Conservation (phyloP, 2,113 vertebrate genomes). For the Microtus richardsoni region DNA sequence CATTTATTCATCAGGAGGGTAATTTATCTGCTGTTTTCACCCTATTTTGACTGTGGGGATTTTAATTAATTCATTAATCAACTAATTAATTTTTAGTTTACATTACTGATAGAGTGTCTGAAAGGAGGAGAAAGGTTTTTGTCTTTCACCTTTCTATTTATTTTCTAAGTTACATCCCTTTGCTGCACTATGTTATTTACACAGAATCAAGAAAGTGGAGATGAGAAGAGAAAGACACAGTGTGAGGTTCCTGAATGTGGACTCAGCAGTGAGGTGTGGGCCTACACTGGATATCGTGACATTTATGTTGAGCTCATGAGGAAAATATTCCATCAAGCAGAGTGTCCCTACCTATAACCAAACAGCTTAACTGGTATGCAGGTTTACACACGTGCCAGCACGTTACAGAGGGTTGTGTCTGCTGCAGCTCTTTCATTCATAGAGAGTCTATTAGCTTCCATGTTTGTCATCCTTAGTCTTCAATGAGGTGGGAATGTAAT, state of each 20-base stretch:
- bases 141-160: not conserved
- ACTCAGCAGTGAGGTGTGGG: not conserved
- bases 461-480: not conserved
- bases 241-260: not conserved
- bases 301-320: not conserved
- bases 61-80: not conserved
- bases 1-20: constrained; percentile 65
- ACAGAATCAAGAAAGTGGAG: not conserved
- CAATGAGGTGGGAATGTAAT: not conserved
- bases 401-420: not conserved
- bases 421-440: not conserved
- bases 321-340: not conserved
- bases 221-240: not conserved
- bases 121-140: not conserved
- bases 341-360: not conserved
- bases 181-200: not conserved
- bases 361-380: not conserved
- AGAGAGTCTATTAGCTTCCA: not conserved
- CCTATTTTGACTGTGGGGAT: constrained; percentile 49
- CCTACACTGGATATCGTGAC: not conserved
- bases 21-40: constrained; percentile 40
- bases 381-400: not conserved
- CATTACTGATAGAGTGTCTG: constrained; percentile 32
- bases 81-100: constrained; percentile 54
- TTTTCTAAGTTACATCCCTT: not conserved